Percentiles rank a stretch among this genome's conserved stretches.
Conservation (phyloP, 2,113 vertebrate species). For the Seriola dumerili region DNA sequence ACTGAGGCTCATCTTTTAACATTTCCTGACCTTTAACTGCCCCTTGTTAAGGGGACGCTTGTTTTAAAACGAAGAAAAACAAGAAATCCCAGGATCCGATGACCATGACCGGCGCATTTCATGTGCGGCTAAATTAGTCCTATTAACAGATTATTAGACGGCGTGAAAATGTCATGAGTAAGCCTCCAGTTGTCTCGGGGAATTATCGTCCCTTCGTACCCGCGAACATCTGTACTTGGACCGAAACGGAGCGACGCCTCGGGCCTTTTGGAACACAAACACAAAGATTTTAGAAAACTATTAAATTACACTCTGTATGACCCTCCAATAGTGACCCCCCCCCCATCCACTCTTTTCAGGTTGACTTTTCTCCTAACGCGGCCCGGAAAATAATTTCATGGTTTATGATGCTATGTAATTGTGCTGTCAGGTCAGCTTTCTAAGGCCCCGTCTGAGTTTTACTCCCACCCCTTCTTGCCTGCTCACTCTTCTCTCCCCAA, state of each 20-base stretch:
- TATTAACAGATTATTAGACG: conserved; percentile 44
- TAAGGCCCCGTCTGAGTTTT: conserved; percentile 15
- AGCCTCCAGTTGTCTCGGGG: conserved; percentile 14
- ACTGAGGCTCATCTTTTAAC: not conserved
- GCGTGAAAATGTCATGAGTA: conserved; percentile 49
- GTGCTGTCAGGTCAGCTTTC: conserved; percentile 66
- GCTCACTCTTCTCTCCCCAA: conserved; percentile 14
- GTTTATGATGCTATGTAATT: conserved; percentile 61
- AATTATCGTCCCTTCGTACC: conserved; percentile 19
- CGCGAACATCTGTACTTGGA: conserved; percentile 24
- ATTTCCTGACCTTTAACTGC: conserved; percentile 8
- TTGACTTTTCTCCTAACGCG: conserved; percentile 22
- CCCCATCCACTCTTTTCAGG: conserved; percentile 8
- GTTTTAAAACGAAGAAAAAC: not conserved
- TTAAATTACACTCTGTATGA: conserved; percentile 33
- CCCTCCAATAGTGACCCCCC: conserved; percentile 17
- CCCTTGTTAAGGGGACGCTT: not conserved
- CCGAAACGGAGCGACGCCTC: conserved; percentile 13
- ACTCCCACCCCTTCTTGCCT: conserved; percentile 33
- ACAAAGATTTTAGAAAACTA: conserved; percentile 37
- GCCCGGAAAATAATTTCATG: conserved; percentile 59
- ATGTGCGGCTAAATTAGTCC: conserved; percentile 31
- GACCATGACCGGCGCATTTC: conserved; percentile 7
- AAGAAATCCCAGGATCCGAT: conserved; percentile 25
- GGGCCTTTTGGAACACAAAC: conserved; percentile 21